Base-by-base conservation (phyloP, 2,888 invertebrate genomes). In the Nipponacmea schrenckii region DNA sequence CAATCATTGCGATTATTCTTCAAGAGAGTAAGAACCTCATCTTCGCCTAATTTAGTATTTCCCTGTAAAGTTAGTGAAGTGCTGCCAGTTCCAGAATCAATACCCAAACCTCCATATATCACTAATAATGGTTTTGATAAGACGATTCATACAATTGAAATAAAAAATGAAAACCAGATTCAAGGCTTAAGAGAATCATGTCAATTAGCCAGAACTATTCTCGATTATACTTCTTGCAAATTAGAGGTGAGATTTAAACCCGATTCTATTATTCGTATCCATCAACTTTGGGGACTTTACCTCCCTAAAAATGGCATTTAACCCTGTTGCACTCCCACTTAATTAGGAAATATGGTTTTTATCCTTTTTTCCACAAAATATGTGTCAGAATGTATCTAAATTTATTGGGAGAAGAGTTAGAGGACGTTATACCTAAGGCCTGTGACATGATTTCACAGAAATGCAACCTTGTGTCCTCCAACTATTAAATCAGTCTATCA, bases 31-130 rank as follows among this genome's bases (percentile, higher is more conserved):
- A 20, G 20, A 24, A 20, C 24, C 5, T 24, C 56, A 56, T 39
- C 39, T 12, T 56, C 56, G 12, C 24, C 7, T 2, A 24, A 20
- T 46, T 66, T 75, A 45, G 75, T 79, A 14, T 45, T 26, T 8
- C 81, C 81, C 8, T 74, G 77, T 26, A 69, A 68, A 14, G 79
- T 82, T 12, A 79, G 79, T 50, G 72, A 79, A 12, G 10, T 66
- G 0, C 69, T 78, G 46, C 4, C 63, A 62, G 80, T 85, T n/a
- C 85, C 84, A 31, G 71, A 73, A 12, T 74, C 74, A 31, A 82
- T 85, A n/a, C 66, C 64, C 8, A 80, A 78, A 68, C 85, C 85
- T 24, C 71, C 74, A 1, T 85, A 85, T 79, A 79, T 77, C 27
- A 56, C 56, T 24, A 24, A 45, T 69, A 14, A 71, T 72, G 24